These are phyloP conservation scores for Artemia sinica DNA, from an alignment of 2,888 invertebrate genomes.

Conservation along the genomic window DNA sequence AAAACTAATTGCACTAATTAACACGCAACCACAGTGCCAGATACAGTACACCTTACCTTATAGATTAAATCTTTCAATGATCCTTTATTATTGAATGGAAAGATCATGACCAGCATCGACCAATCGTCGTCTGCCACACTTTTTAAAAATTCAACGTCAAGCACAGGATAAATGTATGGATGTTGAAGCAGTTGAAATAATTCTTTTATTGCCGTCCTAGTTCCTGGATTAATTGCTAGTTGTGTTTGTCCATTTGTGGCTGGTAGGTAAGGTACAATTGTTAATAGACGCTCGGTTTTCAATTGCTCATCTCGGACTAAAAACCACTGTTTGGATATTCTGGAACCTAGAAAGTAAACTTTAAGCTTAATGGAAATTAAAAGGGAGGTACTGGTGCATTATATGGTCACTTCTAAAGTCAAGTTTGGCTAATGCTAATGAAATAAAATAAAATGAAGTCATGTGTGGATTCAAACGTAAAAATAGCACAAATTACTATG, in stretches of 20 bases:
- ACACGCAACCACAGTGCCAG: conserved; percentile 14
- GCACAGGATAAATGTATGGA: conserved; percentile 75
- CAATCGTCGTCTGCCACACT: conserved; percentile 32
- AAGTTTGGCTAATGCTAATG: no score
- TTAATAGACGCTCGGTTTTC: conserved; percentile 56
- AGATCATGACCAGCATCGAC: conserved; percentile 50
- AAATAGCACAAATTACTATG: background rate
- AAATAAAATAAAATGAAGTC: background rate
- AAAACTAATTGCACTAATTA: no score
- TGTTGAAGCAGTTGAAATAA: conserved; percentile 71
- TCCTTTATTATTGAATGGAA: conserved; percentile 65
- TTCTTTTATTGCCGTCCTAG: conserved; percentile 52
- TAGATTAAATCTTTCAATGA: conserved; percentile 78
- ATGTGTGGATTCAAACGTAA: background rate
- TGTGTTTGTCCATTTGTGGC: conserved; percentile 35
- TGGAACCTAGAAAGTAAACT: conserved; percentile 40
- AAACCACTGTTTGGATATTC: conserved; percentile 79
- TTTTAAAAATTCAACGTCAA: conserved; percentile 57
- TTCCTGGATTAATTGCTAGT: conserved; percentile 48
- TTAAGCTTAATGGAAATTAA: background rate
- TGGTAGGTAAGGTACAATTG: conserved; percentile 42
- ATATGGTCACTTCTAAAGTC: background rate
- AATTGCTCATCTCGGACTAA: conserved; percentile 62
- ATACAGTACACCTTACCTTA: conserved; percentile 40
- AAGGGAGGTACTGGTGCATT: background rate